Evolutionary conservation across 2,113 vertebrate genomes (phyloP).

Genomic region (Menidia beryllina): DNA sequence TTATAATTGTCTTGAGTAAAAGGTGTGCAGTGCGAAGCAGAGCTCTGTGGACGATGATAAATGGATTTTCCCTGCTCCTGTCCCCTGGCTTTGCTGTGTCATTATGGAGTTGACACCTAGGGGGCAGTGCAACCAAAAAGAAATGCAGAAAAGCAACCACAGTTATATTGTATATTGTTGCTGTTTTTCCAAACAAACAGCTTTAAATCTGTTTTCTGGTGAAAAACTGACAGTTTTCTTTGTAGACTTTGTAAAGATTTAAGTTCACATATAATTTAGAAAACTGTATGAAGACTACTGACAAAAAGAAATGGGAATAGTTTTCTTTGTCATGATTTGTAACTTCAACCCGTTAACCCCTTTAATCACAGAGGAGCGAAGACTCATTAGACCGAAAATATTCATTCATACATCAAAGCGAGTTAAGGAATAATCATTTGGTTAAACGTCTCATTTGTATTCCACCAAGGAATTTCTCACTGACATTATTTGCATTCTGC

Average conservation of each 20-base stretch:
- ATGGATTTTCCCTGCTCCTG: constrained; percentile 22
- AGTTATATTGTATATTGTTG: neutral
- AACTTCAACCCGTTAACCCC: neutral
- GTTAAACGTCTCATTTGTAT: constrained; percentile 58
- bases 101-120: constrained; percentile 46
- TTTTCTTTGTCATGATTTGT: neutral
- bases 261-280: neutral
- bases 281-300: neutral
- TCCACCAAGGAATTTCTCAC: constrained; percentile 7
- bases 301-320: neutral
- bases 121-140: constrained; percentile 52
- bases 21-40: constrained; percentile 43
- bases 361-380: constrained; percentile 3
- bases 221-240: neutral
- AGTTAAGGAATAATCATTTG: constrained; percentile 31
- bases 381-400: neutral
- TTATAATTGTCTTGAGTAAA: constrained; percentile 61
- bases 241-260: neutral
- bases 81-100: neutral
- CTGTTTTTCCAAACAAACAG: neutral
- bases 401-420: constrained; percentile 22
- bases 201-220: neutral
- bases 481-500: constrained; percentile 41
- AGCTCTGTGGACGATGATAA: constrained; percentile 39
- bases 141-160: too few species aligned